A percentile compares a stretch with the other conserved stretches of the same genome.
Evolutionary conservation across 92 coral and sea anemone species (phyloP).

Genomic region (Actinostola sp.): DNA sequence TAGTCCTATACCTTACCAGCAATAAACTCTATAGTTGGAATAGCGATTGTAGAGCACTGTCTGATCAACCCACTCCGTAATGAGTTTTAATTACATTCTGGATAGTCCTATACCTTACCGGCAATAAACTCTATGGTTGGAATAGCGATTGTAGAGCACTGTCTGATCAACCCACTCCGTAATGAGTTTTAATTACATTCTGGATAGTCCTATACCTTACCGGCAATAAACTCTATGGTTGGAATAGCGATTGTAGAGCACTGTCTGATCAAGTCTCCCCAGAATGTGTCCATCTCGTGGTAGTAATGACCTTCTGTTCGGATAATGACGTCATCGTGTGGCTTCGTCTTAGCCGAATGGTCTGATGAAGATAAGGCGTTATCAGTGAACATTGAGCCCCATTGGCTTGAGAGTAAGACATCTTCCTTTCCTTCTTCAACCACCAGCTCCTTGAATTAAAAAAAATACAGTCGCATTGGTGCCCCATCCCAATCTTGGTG

Average conservation of each 20-base stretch:
- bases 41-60: constrained; percentile 70
- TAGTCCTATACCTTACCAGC: constrained; percentile 43
- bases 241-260: constrained; percentile 84
- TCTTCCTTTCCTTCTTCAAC: constrained; percentile 77
- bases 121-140: constrained; percentile 79
- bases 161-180: constrained; percentile 70
- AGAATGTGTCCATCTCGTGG: constrained; percentile 68
- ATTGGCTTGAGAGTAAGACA: constrained; percentile 76
- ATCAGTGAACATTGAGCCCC: constrained; percentile 85
- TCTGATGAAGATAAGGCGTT: constrained; percentile 9
- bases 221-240: constrained; percentile 77
- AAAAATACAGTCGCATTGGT: too few species aligned
- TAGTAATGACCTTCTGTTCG: constrained; percentile 23
- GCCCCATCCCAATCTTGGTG: too few species aligned
- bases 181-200: too few species aligned
- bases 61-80: too few species aligned
- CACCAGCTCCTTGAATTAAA: constrained; percentile 20
- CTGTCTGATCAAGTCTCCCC: constrained; percentile 72
- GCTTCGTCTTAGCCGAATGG: neutral
- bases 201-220: constrained; percentile 17
- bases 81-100: too few species aligned
- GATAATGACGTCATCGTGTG: constrained; percentile 17
- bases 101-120: constrained; percentile 26
- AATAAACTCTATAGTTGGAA: constrained; percentile 77
- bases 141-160: constrained; percentile 73